These are phyloP conservation scores for Acinonyx jubatus DNA, from an alignment of 2,113 vertebrate species.

Conservation along the genomic window DNA sequence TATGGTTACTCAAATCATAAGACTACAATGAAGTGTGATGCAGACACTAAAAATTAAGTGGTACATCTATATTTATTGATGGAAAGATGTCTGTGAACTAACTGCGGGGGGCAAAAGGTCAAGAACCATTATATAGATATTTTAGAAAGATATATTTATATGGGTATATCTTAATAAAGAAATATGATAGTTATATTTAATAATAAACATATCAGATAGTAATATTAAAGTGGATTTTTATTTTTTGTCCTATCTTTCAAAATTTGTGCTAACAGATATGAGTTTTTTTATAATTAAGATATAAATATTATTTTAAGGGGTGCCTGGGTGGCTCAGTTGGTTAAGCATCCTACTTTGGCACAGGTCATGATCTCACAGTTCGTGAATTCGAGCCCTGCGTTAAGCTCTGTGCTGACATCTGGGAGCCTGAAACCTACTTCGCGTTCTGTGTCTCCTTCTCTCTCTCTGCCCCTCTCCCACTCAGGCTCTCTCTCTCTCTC, in stretches of 20 bases:
- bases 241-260: background rate
- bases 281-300: constrained; percentile 17
- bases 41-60: background rate
- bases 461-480: too few species aligned
- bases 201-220: background rate
- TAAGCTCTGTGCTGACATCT: too few species aligned
- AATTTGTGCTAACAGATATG: background rate
- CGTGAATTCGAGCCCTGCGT: accelerated
- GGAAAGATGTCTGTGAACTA: background rate
- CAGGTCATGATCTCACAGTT: too few species aligned
- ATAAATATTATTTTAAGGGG: background rate
- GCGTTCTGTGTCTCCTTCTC: too few species aligned
- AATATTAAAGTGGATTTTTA: background rate
- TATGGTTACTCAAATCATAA: background rate
- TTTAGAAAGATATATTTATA: background rate
- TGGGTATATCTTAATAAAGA: background rate
- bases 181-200: background rate
- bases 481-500: too few species aligned
- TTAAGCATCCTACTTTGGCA: too few species aligned
- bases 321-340: too few species aligned
- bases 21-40: background rate
- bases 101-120: background rate
- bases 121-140: background rate
- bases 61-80: background rate
- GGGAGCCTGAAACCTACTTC: too few species aligned